Percentiles rank a stretch among this genome's conserved stretches.
phyloP scores from a whole-genome alignment of 2,888 invertebrate species.

The Pammene fasciana region DNA sequence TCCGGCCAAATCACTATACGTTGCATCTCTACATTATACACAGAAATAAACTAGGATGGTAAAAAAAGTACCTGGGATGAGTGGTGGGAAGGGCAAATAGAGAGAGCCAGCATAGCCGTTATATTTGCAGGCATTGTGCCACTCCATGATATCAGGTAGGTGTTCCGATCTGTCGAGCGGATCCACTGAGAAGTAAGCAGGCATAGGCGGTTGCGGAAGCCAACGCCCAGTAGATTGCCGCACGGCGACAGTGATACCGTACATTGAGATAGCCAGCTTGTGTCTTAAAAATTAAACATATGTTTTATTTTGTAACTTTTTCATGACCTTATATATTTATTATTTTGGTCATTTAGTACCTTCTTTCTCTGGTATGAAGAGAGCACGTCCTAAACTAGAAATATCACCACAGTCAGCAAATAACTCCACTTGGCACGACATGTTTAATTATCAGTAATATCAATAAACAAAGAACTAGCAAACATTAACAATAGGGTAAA shows the following conservation, averaged over 20 bases:
- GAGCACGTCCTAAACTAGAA: constrained; percentile 81
- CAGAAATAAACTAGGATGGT: no score
- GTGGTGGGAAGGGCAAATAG: constrained; percentile 73
- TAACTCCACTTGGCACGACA: constrained; percentile 85
- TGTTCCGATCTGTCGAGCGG: constrained; percentile 70
- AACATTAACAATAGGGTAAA: constrained; percentile 4
- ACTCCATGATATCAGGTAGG: constrained; percentile 77
- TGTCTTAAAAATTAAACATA: constrained; percentile 60
- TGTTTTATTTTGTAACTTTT: background rate
- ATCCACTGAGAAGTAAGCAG: constrained; percentile 78
- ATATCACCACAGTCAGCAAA: constrained; percentile 85
- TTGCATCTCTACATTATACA: no score
- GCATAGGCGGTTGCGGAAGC: constrained; percentile 69
- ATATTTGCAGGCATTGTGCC: constrained; percentile 73
- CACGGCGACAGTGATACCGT: constrained; percentile 74
- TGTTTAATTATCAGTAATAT: constrained; percentile 44
- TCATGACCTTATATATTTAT: background rate
- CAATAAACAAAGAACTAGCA: constrained; percentile 13
- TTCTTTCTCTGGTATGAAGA: constrained; percentile 81
- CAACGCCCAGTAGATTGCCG: constrained; percentile 72
- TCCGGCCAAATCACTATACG: no score
- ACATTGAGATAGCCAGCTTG: constrained; percentile 75
- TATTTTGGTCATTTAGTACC: constrained; percentile 49
- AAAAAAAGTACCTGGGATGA: constrained; percentile 74
- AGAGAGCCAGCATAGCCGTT: constrained; percentile 64